Evolutionary conservation across 2,888 invertebrate genomes (phyloP), one percentile per base, ranked within the genome.

Genomic region (Stenurella melanura): DNA sequence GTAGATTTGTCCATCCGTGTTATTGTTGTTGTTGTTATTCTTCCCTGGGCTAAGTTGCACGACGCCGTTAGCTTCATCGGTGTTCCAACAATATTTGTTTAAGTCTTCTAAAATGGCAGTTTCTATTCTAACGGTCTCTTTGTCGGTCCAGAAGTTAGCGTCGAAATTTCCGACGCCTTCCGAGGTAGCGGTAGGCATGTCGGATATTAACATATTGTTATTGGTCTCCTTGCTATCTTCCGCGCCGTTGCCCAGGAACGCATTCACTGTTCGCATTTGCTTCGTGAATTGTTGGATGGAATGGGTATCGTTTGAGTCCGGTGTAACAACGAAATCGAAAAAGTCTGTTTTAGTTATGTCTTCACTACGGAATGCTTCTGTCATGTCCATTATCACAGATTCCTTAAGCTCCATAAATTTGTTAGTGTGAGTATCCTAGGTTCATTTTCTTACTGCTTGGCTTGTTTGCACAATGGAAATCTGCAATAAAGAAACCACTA

Each of bases 321-420:
- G 95, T 64, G 95, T 94, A 72, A 95, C 95, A 80, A 96, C 96
- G 90, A 96, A 96, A 90, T 96, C 96, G 90, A 96, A 96, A 91
- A 96, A 96, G 91, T 96, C 96, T 83, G 96, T 95, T 91, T 96
- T 96, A 86, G 95, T 93, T 90, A 96, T 92, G 91, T 96, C 96
- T 90, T 95, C 95, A 89, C 94, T 93, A 84, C 93, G 92, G 90
- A 94, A 93, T 85, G 93, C 92, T 92, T 96, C 95, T 90, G 95
- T 95, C 90, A 96, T 94, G 92, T 95, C 96, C 96, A 96, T 96
- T 92, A 91, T 90, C 87, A 91, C 91, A 90, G 91, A 90, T 85
- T 86, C 86, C 84, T 84, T 84, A 58, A 86, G 83, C 83, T 87
- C 84, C 85, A 86, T 86, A 80, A 75, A 83, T 72, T 71, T 57